Conservation (phyloP, 1,140 invertebrate genomes). For the Alviniconcha marisindica region DNA sequence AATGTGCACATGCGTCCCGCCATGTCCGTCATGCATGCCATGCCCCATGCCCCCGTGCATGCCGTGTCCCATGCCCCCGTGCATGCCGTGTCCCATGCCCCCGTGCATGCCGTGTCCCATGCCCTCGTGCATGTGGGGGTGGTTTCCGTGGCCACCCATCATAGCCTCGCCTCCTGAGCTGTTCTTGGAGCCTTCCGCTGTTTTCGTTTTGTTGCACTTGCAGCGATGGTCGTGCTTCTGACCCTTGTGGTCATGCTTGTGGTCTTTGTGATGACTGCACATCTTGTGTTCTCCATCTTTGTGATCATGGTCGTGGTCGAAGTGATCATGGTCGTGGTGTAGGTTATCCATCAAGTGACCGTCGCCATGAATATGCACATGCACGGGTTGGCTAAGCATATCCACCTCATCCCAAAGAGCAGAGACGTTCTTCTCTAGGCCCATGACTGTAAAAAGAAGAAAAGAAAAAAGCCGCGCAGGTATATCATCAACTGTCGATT, state of each 20-base stretch:
- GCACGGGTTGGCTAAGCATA: conserved; percentile 20
- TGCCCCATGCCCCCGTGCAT: no score
- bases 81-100: no score
- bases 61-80: no score
- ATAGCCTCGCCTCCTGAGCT: background rate
- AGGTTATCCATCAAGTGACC: conserved; percentile 21
- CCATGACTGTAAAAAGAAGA: conserved; percentile 12
- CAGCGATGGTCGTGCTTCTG: background rate
- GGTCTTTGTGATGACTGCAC: no score
- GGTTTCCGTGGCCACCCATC: background rate
- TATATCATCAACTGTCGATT: no score
- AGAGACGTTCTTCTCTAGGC: conserved; percentile 22
- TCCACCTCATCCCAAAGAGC: conserved; percentile 30
- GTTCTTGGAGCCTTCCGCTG: background rate
- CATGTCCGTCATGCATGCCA: background rate
- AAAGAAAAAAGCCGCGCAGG: no score
- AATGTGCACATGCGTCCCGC: conserved; percentile 12
- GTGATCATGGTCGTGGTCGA: background rate
- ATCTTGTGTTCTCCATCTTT: no score
- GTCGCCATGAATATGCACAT: conserved; percentile 38
- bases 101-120: no score
- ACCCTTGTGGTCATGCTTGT: background rate
- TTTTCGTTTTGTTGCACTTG: background rate
- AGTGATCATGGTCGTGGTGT: background rate
- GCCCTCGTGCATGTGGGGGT: no score